phyloP scores from a whole-genome alignment of 1,140 invertebrate genomes.

The Pseudomyrmex concolor region DNA sequence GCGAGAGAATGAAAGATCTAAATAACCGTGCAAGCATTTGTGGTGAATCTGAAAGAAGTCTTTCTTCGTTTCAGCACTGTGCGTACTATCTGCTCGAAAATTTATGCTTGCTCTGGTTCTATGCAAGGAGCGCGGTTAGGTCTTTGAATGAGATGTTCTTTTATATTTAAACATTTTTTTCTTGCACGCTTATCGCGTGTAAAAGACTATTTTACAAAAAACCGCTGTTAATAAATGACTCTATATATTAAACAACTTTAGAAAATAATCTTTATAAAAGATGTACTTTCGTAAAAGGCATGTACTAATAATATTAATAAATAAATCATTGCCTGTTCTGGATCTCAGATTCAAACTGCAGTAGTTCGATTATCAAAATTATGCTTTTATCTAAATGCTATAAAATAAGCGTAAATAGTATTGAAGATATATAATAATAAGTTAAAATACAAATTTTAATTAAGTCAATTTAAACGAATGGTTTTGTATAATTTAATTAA shows the following conservation, averaged over 20 bases:
- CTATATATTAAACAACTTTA: not conserved
- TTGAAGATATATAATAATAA: no score
- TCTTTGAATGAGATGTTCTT: slow-evolving; percentile 26
- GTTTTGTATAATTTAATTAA: no score
- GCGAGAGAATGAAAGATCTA: slow-evolving; percentile 56
- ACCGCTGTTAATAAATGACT: slow-evolving; percentile 7
- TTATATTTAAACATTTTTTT: slow-evolving; percentile 49
- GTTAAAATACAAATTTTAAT: no score
- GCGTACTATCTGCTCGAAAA: slow-evolving; percentile 50
- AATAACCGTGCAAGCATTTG: slow-evolving; percentile 39
- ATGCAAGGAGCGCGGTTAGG: not conserved
- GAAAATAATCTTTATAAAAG: not conserved
- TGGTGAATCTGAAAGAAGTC: slow-evolving; percentile 1
- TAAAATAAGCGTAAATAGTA: no score
- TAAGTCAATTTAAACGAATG: no score
- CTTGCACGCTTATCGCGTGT: not conserved
- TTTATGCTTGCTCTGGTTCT: slow-evolving; percentile 43
- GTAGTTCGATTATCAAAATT: not conserved
- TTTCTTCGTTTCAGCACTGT: slow-evolving; percentile 23
- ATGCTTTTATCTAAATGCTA: not conserved
- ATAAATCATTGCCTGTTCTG: slow-evolving; percentile 60
- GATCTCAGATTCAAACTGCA: not conserved
- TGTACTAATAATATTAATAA: slow-evolving; percentile 8
- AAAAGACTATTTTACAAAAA: slow-evolving; percentile 6
- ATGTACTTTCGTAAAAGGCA: not conserved